A percentile compares a stretch with the other conserved stretches of the same genome.
Evolutionary conservation across 2,113 vertebrate genomes (phyloP).

Genomic region (Bettongia penicillata): DNA sequence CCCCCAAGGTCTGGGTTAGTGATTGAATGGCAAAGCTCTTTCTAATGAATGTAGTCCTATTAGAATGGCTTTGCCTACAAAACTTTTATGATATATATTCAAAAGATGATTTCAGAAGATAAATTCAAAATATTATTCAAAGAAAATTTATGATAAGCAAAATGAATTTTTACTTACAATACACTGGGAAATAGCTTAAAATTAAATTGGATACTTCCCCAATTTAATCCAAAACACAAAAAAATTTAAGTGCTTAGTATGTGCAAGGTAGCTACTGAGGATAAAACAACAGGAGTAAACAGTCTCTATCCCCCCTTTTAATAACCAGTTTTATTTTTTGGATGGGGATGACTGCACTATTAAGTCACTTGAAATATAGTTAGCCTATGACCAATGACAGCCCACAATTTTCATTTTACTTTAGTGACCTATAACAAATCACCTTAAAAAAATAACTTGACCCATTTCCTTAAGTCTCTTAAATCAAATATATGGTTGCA

Average conservation of each 20-base stretch:
- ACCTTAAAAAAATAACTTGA: constrained; percentile 30
- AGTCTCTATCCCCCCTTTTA: not conserved
- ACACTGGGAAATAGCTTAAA: constrained; percentile 14
- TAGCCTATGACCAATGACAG: not conserved
- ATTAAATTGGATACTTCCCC: constrained; percentile 7
- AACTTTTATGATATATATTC: not conserved
- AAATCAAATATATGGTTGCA: not conserved
- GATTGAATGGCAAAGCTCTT: constrained; percentile 31
- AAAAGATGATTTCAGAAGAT: constrained; percentile 21
- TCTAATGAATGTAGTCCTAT: constrained; percentile 33
- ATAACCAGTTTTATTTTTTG: not conserved
- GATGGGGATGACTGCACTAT: not conserved
- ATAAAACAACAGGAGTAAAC: constrained; percentile 1
- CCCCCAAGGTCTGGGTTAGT: constrained; percentile 35
- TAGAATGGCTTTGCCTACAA: not conserved
- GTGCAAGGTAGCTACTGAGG: not conserved
- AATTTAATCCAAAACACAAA: not conserved
- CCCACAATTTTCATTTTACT: not conserved
- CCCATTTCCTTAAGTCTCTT: not conserved
- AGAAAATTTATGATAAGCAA: constrained; percentile 21
- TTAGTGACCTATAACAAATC: not conserved
- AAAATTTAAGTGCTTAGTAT: not conserved
- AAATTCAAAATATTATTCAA: constrained; percentile 35
- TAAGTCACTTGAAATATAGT: constrained; percentile 20
- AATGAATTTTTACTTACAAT: constrained; percentile 39